A percentile compares a stretch with the other conserved stretches of the same genome.
These are phyloP conservation scores for Clangula hyemalis DNA, from an alignment of 2,797 vertebrate genomes.

Conservation along the genomic window DNA sequence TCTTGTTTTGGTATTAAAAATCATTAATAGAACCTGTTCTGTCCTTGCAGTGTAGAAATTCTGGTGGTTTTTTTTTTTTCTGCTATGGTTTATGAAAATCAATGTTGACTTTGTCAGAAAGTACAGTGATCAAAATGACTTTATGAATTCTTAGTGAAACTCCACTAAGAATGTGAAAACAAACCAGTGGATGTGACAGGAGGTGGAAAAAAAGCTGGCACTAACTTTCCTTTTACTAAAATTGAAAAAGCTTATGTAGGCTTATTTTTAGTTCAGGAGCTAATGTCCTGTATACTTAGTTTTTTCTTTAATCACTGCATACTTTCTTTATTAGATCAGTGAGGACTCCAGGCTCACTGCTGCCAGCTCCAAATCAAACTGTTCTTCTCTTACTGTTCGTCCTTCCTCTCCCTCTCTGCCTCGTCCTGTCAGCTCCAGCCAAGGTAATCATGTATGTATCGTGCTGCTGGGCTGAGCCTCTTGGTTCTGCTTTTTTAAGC, in stretches of 20 bases:
- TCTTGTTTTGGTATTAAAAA: not conserved
- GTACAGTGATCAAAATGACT: not conserved
- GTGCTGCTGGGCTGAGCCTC: conserved; percentile 79
- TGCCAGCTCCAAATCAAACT: conserved; percentile 81
- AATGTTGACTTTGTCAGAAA: not conserved
- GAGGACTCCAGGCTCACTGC: conserved; percentile 88
- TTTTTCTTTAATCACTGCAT: conserved; percentile 65
- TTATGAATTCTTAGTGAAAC: not conserved
- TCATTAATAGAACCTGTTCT: not conserved
- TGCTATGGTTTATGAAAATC: not conserved
- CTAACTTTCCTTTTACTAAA: not conserved
- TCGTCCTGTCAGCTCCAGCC: conserved; percentile 90
- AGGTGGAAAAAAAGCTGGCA: not conserved
- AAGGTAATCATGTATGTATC: conserved; percentile 97
- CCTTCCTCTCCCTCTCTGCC: conserved; percentile 83
- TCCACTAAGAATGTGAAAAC: not conserved
- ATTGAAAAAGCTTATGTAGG: not conserved
- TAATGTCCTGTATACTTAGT: not conserved
- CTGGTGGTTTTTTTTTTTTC: not conserved
- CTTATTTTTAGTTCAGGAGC: not conserved
- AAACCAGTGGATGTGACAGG: not conserved
- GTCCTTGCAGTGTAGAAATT: not conserved
- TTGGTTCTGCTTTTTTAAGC: conserved; percentile 70
- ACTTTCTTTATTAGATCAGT: conserved; percentile 89
- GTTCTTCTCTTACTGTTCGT: conserved; percentile 79